These are phyloP conservation scores for Taurulus bubalis DNA, from an alignment of 2,113 vertebrate genomes.

Conservation along the genomic window DNA sequence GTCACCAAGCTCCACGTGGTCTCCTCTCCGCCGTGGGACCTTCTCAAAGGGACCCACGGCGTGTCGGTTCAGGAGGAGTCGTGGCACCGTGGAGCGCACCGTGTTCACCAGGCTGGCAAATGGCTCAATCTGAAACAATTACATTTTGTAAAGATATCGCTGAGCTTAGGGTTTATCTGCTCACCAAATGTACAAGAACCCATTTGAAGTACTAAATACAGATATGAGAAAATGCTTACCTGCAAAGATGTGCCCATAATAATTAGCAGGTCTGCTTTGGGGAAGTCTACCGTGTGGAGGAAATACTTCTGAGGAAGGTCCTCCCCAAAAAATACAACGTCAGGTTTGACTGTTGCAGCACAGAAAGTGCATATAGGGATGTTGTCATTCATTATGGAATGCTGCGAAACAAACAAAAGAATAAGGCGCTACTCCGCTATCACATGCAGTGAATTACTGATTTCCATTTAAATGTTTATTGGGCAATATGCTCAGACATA, in stretches of 20 bases:
- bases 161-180: background rate
- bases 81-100: slow-evolving; percentile 79
- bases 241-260: slow-evolving; percentile 87
- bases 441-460: background rate
- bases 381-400: slow-evolving; percentile 79
- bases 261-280: slow-evolving; percentile 84
- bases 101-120: slow-evolving; percentile 86
- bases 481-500: slow-evolving; percentile 14
- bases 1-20: slow-evolving; percentile 83
- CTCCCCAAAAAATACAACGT: slow-evolving; percentile 87
- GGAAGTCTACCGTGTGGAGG: slow-evolving; percentile 82
- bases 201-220: background rate
- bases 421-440: background rate
- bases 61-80: slow-evolving; percentile 84
- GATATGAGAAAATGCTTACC: slow-evolving; percentile 57
- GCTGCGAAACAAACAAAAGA: slow-evolving; percentile 35
- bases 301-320: slow-evolving; percentile 85
- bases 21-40: slow-evolving; percentile 72
- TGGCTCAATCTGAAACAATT: slow-evolving; percentile 81
- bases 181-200: background rate
- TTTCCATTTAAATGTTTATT: background rate
- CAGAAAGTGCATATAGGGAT: slow-evolving; percentile 83
- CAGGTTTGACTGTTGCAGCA: slow-evolving; percentile 84
- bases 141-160: background rate
- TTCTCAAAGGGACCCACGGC: slow-evolving; percentile 82